Conservation (phyloP, 1,140 invertebrate genomes). For the Ceratosolen solmsi region DNA sequence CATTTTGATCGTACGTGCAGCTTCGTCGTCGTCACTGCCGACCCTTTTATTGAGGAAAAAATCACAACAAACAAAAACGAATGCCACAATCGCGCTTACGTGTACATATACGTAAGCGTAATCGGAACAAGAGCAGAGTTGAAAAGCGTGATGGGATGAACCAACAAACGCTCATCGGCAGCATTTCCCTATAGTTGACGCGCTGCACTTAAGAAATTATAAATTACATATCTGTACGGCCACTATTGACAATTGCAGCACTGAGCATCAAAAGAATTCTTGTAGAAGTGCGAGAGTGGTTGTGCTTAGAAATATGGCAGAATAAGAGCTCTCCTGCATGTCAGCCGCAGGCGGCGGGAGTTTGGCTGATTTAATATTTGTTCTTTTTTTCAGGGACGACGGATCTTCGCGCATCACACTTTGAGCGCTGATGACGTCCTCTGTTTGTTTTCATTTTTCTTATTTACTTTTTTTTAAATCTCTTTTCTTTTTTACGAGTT, state of each 20-base stretch:
- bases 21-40: not conserved
- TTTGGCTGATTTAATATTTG: conserved; percentile 40
- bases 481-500: not conserved
- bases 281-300: not conserved
- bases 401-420: not conserved
- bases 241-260: conserved; percentile 18
- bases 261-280: conserved; percentile 11
- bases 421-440: not conserved
- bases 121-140: not conserved
- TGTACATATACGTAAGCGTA: no score
- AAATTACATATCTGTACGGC: conserved; percentile 6
- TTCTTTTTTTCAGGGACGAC: no score
- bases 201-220: not conserved
- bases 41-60: not conserved
- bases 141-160: not conserved
- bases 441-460: not conserved
- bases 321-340: not conserved
- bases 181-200: not conserved
- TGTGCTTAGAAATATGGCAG: not conserved
- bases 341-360: not conserved
- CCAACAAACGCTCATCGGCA: no score
- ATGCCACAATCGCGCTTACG: no score
- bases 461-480: not conserved
- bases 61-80: not conserved
- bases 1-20: not conserved